Evolutionary conservation across 1,140 invertebrate genomes (phyloP).

Genomic region (Aethina tumida): DNA sequence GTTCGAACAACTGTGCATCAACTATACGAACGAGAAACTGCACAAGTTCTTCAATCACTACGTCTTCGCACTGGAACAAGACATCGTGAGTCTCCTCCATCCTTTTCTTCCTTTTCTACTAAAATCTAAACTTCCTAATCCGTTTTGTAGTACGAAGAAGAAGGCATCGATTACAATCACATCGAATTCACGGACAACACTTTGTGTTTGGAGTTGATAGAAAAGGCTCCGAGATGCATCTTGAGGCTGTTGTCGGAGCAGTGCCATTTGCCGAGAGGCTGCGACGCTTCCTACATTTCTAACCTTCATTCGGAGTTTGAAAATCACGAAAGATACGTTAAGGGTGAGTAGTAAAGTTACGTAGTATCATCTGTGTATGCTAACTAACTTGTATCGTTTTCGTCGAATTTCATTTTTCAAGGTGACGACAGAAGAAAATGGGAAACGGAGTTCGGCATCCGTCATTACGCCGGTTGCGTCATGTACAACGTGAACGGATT

Average conservation of each 20-base stretch:
- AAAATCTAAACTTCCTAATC: slow-evolving; percentile 11
- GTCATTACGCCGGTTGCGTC: slow-evolving; percentile 92
- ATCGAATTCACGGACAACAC: slow-evolving; percentile 89
- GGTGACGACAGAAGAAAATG: slow-evolving; percentile 70
- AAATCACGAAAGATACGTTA: slow-evolving; percentile 74
- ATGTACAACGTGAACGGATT: slow-evolving; percentile 88
- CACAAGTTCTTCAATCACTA: slow-evolving; percentile 99
- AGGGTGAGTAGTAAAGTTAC: slow-evolving; percentile 42
- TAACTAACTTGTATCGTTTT: background rate
- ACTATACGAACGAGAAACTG: slow-evolving; percentile 97
- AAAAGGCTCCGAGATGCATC: slow-evolving; percentile 83
- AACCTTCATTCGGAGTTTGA: slow-evolving; percentile 89
- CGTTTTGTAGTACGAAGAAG: slow-evolving; percentile 67
- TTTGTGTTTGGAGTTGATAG: slow-evolving; percentile 76
- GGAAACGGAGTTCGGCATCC: slow-evolving; percentile 85
- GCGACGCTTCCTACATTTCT: slow-evolving; percentile 78
- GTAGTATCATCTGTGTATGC: background rate
- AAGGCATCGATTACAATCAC: slow-evolving; percentile 80
- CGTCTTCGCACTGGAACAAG: slow-evolving; percentile 85
- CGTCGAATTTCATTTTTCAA: slow-evolving; percentile 12
- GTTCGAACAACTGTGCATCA: slow-evolving; percentile 95
- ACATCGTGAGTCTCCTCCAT: slow-evolving; percentile 61
- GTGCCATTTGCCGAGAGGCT: slow-evolving; percentile 89
- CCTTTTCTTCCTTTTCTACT: slow-evolving; percentile 5
- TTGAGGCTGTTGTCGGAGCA: slow-evolving; percentile 83